A percentile compares a stretch with the other conserved stretches of the same genome.
Conservation (phyloP, 2,888 invertebrate genomes). For the Pterobdella sp. region DNA sequence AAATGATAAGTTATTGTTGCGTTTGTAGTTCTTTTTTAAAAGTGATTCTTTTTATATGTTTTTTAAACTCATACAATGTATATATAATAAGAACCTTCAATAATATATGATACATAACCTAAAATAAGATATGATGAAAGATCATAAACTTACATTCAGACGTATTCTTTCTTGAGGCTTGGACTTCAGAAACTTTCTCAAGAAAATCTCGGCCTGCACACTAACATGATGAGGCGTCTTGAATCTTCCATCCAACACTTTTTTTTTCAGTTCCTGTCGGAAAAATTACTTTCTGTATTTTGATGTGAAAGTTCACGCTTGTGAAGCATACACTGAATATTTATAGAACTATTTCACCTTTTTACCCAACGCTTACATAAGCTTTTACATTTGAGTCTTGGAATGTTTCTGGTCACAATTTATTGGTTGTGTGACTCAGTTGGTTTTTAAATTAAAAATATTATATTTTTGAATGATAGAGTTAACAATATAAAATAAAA, state of each 20-base stretch:
- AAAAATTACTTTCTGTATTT: background rate
- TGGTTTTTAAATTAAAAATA: background rate
- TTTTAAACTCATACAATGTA: no score
- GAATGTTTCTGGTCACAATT: no score
- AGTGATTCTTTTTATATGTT: no score
- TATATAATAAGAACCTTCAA: no score
- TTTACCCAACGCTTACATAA: no score
- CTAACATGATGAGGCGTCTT: constrained; percentile 9
- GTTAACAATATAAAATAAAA: constrained; percentile 7
- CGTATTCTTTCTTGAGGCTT: constrained; percentile 10
- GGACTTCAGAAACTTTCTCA: constrained; percentile 17
- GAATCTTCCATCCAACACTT: constrained; percentile 20
- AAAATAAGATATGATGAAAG: no score
- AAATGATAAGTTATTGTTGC: no score
- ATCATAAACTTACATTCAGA: background rate
- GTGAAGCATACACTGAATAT: no score
- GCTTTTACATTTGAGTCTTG: no score
- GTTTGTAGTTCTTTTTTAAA: no score
- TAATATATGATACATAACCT: no score
- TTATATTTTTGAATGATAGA: background rate
- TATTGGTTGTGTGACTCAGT: background rate
- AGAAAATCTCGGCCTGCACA: constrained; percentile 18
- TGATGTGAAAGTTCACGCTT: background rate
- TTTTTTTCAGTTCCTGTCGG: constrained; percentile 14
- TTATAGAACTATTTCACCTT: no score